These are phyloP conservation scores for Nephrotoma appendiculata DNA, from an alignment of 2,888 invertebrate genomes.

Conservation along the genomic window DNA sequence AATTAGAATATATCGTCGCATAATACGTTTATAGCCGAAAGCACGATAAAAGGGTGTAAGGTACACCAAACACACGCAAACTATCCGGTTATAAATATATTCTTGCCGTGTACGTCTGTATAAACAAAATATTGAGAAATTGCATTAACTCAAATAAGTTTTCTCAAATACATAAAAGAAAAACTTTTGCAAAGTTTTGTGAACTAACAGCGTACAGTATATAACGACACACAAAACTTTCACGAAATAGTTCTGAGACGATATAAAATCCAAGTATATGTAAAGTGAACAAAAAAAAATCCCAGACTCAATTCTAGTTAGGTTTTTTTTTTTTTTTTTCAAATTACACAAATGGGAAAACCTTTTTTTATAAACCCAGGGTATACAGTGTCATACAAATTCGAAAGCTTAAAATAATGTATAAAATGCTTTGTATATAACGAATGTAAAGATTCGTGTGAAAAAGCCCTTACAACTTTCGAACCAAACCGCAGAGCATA, in stretches of 20 bases:
- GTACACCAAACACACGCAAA: not conserved
- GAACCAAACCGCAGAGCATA: not conserved
- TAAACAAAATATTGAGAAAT: not conserved
- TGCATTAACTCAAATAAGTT: not conserved
- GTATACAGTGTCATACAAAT: not conserved
- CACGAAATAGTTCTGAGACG: not conserved
- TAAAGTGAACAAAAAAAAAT: not conserved
- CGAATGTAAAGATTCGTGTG: not conserved
- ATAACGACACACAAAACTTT: not conserved
- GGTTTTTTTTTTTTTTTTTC: not conserved
- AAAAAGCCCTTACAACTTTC: not conserved
- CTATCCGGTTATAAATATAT: too few relatives aligned
- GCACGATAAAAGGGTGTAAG: not conserved
- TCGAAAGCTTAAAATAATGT: not conserved
- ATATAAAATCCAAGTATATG: not conserved
- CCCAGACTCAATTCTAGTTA: not conserved
- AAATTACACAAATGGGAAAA: not conserved
- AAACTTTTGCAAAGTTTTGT: not conserved
- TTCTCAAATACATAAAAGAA: not conserved
- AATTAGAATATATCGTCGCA: not conserved
- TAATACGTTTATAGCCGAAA: not conserved
- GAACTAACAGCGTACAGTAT: not conserved
- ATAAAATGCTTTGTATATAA: not conserved
- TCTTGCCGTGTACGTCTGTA: not conserved
- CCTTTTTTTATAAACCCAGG: not conserved